Evolutionary conservation across 2,888 invertebrate genomes (phyloP), one percentile per base, ranked within the genome.

Genomic region (Drosophila tanythrix): DNA sequence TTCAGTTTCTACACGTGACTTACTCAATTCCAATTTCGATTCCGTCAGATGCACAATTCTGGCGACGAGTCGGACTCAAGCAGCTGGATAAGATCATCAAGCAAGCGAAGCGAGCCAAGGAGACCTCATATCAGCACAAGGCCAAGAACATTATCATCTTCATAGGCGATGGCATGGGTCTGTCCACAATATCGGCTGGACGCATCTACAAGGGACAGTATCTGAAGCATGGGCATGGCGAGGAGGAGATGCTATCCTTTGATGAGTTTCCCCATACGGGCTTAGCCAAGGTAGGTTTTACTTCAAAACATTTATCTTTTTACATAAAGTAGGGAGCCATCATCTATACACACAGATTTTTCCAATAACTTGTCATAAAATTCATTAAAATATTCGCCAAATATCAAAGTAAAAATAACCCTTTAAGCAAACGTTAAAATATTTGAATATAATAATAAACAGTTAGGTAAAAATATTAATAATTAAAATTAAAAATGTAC

Each of bases 131-230:
- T 46, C 70, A 71, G 25, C 80, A 75, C 21, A 93, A 93, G 71
- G 95, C 95, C 2, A 95, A 94, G 88, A 96, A 96, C 84, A 94
- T 95, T 29, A 95, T 96, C 59, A 88, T 96, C 15, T 95, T 95
- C 82, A 91, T 96, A 52, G 96, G 96, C 0, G 96, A 96, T 89
- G 96, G 96, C 4, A 96, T 96, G 96, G 95, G 96, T 6, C 74
- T 95, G 62, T 93, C 95, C 4, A 95, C 95, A 1, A 93, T 95
- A 65, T 95, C 95, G 3, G 95, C 95, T 2, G 95, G 95, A 0
- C 93, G 96, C 74, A 95, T 96, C 75, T 95, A 94, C 81, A 94
- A 95, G 81, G 95, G 95, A 0, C 93, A 93, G 68, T 81, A 88
- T 11, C 78, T 92, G n/a, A 94, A 94, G 33, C 88, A 83, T 46